Base-by-base conservation (phyloP, 2,888 invertebrate genomes). In the Leucozona laternaria region DNA sequence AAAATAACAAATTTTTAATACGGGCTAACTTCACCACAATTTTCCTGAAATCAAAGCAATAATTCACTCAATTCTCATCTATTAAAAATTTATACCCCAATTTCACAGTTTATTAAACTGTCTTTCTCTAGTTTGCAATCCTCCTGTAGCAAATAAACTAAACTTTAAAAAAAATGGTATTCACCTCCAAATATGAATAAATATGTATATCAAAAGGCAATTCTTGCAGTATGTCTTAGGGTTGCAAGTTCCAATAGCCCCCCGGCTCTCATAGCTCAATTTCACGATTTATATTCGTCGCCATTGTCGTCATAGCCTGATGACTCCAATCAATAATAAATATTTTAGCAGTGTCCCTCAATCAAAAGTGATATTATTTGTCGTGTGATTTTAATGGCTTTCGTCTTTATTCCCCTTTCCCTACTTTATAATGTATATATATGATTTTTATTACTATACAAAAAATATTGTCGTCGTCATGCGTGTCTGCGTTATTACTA, bases 291-390 rank as follows among this genome's bases (percentile, higher is more conserved):
- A n/a, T n/a, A n/a, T n/a, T n/a, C n/a, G n/a, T n/a, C n/a, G n/a
- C 58, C 6, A 28, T 28, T 17, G 43, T 60, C 77, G 78, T 43
- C 75, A 75, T 31, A 73, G 64, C 71, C 73, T 86, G 82, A 86
- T 66, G 86, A 73, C 70, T 86, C 71, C 86, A 86, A 86, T 86
- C 82, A 86, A 86, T 86, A 82, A 75, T 70, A 78, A 82, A 40
- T 75, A 78, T 86, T 86, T 82, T 66, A 72, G 37, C 64, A 60
- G 37, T 37, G 34, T 58, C 75, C 86, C 81, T 75, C 71, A 78
- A 37, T 43, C 37, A 60, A 48, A 66, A 48, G 75, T 48, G 77
- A 79, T 77, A 76, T 68, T 68, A 68, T 78, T 75, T 79, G 78
- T 76, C 68, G 72, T 79, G 81, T 76, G 88, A 81, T 75, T 79